Conservation (phyloP, 1,140 invertebrate genomes). For the Geopemphigus sp. region DNA sequence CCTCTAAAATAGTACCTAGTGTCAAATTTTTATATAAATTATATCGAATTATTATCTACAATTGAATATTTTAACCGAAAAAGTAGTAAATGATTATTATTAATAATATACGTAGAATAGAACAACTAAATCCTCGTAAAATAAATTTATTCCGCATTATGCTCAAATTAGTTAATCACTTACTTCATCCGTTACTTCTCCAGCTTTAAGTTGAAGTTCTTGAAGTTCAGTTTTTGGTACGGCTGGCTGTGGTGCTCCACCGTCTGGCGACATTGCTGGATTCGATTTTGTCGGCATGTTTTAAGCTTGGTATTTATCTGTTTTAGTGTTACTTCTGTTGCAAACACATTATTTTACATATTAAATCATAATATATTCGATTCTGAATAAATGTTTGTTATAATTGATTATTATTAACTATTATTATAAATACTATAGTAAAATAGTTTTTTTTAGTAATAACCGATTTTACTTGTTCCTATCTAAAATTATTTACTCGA, state of each 20-base stretch:
- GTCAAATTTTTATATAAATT: too few relatives aligned
- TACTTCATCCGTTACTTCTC: constrained; percentile 88
- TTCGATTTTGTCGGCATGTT: constrained; percentile 56
- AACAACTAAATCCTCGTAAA: too few relatives aligned
- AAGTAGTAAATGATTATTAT: too few relatives aligned
- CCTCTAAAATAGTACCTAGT: too few relatives aligned
- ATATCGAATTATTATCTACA: too few relatives aligned
- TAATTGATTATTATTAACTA: too few relatives aligned
- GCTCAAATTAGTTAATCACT: constrained; percentile 51
- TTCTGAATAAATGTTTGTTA: too few relatives aligned
- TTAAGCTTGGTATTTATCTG: background rate
- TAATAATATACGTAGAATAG: too few relatives aligned
- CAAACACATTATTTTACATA: background rate
- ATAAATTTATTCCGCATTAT: too few relatives aligned
- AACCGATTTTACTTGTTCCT: too few relatives aligned
- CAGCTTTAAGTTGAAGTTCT: constrained; percentile 82
- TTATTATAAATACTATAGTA: background rate
- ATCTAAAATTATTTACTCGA: too few relatives aligned
- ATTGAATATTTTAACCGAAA: too few relatives aligned
- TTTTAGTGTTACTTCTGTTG: background rate
- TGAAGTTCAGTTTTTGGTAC: constrained; percentile 83
- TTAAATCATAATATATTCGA: background rate
- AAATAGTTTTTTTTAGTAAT: background rate
- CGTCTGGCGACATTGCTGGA: constrained; percentile 56
- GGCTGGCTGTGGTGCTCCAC: constrained; percentile 59